Evolutionary conservation across 1,140 invertebrate genomes (phyloP).

Genomic region (Drosophila pallidifrons): DNA sequence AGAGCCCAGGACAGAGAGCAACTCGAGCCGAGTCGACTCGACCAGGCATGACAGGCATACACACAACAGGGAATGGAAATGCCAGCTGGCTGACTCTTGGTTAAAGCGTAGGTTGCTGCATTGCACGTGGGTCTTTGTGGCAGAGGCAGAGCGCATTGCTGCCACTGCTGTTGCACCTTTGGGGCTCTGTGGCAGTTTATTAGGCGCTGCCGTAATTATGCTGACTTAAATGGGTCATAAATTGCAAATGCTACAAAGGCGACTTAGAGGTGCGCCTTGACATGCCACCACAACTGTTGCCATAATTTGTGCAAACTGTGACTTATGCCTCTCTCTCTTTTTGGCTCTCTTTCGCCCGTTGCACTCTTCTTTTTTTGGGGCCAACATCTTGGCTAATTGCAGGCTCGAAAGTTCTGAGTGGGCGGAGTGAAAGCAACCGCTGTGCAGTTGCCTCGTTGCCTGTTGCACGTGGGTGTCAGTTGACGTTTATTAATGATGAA

Average conservation of each 20-base stretch:
- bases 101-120: conserved; percentile 46
- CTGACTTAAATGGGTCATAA: conserved; percentile 84
- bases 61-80: background rate
- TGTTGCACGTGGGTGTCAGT: conserved; percentile 46
- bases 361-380: background rate
- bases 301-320: conserved; percentile 39
- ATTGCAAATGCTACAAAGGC: conserved; percentile 62
- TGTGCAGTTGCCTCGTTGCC: background rate
- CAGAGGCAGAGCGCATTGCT: conserved; percentile 8
- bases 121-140: conserved; percentile 50
- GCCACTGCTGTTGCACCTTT: conserved; percentile 18
- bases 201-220: conserved; percentile 76
- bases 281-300: conserved; percentile 13
- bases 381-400: conserved; percentile 41
- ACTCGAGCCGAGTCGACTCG: background rate
- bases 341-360: no score
- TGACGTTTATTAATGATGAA: conserved; percentile 74
- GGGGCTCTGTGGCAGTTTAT: conserved; percentile 53
- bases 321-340: conserved; percentile 24
- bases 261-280: conserved; percentile 35
- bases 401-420: conserved; percentile 46
- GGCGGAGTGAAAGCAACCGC: conserved; percentile 25
- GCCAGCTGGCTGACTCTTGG: background rate
- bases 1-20: conserved; percentile 23
- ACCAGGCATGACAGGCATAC: conserved; percentile 21